Evolutionary conservation across 2,113 vertebrate species (phyloP), one percentile per base, ranked within the genome.

Genomic region (Fulmarus glacialis): DNA sequence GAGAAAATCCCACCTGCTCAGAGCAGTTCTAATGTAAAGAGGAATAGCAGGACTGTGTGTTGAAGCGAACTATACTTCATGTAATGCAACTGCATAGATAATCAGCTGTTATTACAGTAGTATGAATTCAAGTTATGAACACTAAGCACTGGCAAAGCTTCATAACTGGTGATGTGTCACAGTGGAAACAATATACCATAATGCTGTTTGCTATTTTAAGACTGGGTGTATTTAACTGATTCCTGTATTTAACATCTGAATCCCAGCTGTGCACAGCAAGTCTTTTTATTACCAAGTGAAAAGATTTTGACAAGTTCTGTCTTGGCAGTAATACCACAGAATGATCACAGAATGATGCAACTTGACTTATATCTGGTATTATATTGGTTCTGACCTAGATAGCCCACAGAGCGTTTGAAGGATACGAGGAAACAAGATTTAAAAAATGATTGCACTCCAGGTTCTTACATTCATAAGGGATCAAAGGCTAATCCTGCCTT

Each of bases 401-500:
- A 95, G 40, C 36, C 62, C 42, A 45, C 43, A 55, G 47, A 88
- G 36, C 4, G 10, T 83, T 89, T 90, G 75, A 82, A 90, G 67
- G 52, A 62, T 43, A 94, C 5, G 11, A 3, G 5, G 60, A 96
- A 92, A 91, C 15, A 86, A 90, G 74, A 91, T 94, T 90, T 79
- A 1, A 60, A 91, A 91, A 87, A 79, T 38, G 0, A 91, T 87
- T 92, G 24, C 67, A 64, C 90, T 88, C n/a, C 47, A 53, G 9
- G 58, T 84, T 95, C 45, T 75, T 93, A 24, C 32, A 93, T 88
- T 91, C 59, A 72, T 91, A 92, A 82, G 34, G 27, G 52, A 96
- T 95, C 86, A 95, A 85, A 96, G 73, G 36, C 78, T 98, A 96
- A 97, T 92, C 81, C 82, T 75, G 18, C 34, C 60, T 89, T 96